Percentiles rank a stretch among this genome's conserved stretches.
phyloP scores from a whole-genome alignment of 2,888 invertebrate genomes.

The Criorhina ranunculi region DNA sequence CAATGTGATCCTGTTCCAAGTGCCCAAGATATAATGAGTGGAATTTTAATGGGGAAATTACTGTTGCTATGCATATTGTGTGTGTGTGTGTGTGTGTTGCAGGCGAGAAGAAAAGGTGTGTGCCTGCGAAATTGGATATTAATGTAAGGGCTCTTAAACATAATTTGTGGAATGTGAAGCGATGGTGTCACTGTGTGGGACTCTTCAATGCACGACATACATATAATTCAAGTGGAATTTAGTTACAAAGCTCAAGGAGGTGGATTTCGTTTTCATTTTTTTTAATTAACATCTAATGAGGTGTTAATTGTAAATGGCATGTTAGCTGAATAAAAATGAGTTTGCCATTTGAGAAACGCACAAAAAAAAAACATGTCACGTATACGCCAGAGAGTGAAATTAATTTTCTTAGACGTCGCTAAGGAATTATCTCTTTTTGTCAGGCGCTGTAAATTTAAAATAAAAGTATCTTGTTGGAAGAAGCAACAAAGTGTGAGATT shows the following conservation, averaged over 20 bases:
- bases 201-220: constrained; percentile 9
- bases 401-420: constrained; percentile 28
- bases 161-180: constrained; percentile 53
- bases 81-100: not conserved
- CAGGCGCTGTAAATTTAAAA: not conserved
- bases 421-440: not conserved
- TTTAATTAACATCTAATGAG: constrained; percentile 67
- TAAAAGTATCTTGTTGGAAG: not conserved
- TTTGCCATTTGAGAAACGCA: not conserved
- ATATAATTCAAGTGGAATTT: constrained; percentile 55
- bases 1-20: constrained; percentile 34
- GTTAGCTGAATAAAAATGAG: constrained; percentile 36
- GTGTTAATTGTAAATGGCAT: constrained; percentile 61
- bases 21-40: constrained; percentile 56
- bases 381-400: constrained; percentile 60
- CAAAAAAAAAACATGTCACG: constrained; percentile 50
- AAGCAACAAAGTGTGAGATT: not conserved
- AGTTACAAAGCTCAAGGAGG: constrained; percentile 12
- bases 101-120: constrained; percentile 10
- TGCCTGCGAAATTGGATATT: constrained; percentile 62
- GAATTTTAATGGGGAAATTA: constrained; percentile 70
- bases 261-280: constrained; percentile 1
- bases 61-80: constrained; percentile 28
- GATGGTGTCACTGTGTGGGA: not conserved
- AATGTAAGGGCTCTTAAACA: constrained; percentile 52